Base-by-base conservation (phyloP, 2,888 invertebrate species). In the Drosophila emarginata region DNA sequence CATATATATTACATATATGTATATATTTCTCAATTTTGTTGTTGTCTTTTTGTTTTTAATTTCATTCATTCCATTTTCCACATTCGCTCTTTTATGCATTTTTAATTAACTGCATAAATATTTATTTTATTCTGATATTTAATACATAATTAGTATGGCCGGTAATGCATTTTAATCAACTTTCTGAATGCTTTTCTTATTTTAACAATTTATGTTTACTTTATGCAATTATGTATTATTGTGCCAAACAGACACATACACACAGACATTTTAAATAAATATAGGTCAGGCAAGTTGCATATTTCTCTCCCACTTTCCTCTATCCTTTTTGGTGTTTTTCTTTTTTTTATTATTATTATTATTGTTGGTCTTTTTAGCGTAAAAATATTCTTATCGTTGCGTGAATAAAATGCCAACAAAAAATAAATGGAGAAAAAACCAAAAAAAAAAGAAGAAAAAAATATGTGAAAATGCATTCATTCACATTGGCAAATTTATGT, bases 61-160 rank as follows among this genome's bases (percentile, higher is more conserved):
- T 21, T 11, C 1, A 18, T 45, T 21, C 28, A 28, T 28, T 15
- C 18, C 18, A 12, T 11, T 12, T 58, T 52, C 26, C 5, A 4
- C 6, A 26, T 5, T 26, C 28, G 45, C 54, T 45, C 45, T 45
- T 45, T 45, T 26, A 64, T 52, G 56, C 37, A 62, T 64, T 78
- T 67, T 76, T 77, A 74, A 78, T 78, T 76, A 72, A 71, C 71
- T 70, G 61, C 62, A 67, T 50, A 67, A 74, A 72, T 77, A 77
- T 72, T 68, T 68, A 68, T 63, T 68, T 50, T 62, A 68, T 72
- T 64, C 60, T 64, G 56, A 52, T 61, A 58, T 68, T 79, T 67
- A 70, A 72, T 77, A 59, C 77, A 80, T 78, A 75, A 78, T 80
- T 78, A 71, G 69, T 67, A 60, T 12, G 39, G 61, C 57, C 71